Evolutionary conservation across 2,888 invertebrate species (phyloP).

Genomic region (Trilocha varians): DNA sequence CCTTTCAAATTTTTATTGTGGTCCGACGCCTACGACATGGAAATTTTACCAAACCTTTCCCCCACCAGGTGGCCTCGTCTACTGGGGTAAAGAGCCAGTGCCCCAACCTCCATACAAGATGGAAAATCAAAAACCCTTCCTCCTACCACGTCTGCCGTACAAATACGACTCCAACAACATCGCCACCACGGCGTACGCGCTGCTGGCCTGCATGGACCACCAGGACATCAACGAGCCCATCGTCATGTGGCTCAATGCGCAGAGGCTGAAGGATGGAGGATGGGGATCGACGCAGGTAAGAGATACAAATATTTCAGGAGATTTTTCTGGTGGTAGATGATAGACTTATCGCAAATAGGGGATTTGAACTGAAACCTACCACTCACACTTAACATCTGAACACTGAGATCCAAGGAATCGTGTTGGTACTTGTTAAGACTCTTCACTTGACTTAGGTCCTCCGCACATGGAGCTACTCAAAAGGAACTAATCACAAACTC

Average conservation of each 20-base stretch:
- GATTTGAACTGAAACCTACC: too few relatives aligned
- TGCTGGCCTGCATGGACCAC: slow-evolving; percentile 89
- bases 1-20: too few relatives aligned
- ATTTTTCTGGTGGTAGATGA: too few relatives aligned
- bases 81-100: slow-evolving; percentile 87
- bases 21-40: too few relatives aligned
- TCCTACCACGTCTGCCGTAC: slow-evolving; percentile 89
- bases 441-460: too few relatives aligned
- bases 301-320: too few relatives aligned
- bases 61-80: slow-evolving; percentile 86
- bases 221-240: slow-evolving; percentile 90
- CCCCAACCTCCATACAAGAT: slow-evolving; percentile 88
- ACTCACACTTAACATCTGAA: too few relatives aligned
- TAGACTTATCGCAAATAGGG: too few relatives aligned
- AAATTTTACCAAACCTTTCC: slow-evolving; percentile 6
- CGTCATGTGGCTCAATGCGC: slow-evolving; percentile 92
- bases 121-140: slow-evolving; percentile 93
- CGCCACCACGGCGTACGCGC: slow-evolving; percentile 93
- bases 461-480: too few relatives aligned
- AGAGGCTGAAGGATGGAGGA: slow-evolving; percentile 88
- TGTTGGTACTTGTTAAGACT: too few relatives aligned
- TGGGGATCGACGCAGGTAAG: slow-evolving; percentile 89
- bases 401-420: too few relatives aligned
- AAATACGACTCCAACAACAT: slow-evolving; percentile 92
- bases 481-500: too few relatives aligned